Evolutionary conservation across 2,888 invertebrate species (phyloP).

Genomic region (Cryptus viduatorius): DNA sequence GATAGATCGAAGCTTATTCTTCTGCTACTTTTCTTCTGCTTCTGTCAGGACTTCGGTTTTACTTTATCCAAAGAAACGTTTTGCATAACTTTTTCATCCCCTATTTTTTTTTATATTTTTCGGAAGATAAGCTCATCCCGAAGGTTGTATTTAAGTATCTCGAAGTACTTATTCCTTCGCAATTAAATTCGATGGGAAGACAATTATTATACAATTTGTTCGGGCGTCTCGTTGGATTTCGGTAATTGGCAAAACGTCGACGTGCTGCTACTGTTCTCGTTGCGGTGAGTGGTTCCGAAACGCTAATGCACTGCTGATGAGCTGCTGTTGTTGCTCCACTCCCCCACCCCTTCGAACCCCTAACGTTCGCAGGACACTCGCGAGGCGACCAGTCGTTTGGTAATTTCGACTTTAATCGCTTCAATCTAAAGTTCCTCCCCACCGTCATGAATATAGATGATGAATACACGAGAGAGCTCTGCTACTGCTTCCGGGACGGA

Average conservation of each 20-base stretch:
- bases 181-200: conserved; percentile 39
- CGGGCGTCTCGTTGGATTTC: conserved; percentile 31
- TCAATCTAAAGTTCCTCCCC: conserved; percentile 73
- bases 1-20: conserved; percentile 53
- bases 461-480: conserved; percentile 69
- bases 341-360: not conserved
- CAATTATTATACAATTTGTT: conserved; percentile 58
- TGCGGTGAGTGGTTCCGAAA: conserved; percentile 38
- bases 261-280: conserved; percentile 32
- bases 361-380: conserved; percentile 34
- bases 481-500: conserved; percentile 66
- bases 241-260: conserved; percentile 58
- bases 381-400: conserved; percentile 69
- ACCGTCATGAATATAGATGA: conserved; percentile 74
- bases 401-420: conserved; percentile 74
- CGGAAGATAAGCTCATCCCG: not conserved
- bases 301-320: conserved; percentile 66
- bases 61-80: conserved; percentile 1
- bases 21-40: conserved; percentile 40
- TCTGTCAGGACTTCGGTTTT: conserved; percentile 7
- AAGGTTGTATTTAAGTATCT: not conserved
- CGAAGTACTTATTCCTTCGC: conserved; percentile 4
- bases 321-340: conserved; percentile 59
- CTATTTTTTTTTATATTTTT: conserved; percentile 7
- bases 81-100: not conserved